Base-by-base conservation (phyloP, 2,113 vertebrate species). In the Esox niger region DNA sequence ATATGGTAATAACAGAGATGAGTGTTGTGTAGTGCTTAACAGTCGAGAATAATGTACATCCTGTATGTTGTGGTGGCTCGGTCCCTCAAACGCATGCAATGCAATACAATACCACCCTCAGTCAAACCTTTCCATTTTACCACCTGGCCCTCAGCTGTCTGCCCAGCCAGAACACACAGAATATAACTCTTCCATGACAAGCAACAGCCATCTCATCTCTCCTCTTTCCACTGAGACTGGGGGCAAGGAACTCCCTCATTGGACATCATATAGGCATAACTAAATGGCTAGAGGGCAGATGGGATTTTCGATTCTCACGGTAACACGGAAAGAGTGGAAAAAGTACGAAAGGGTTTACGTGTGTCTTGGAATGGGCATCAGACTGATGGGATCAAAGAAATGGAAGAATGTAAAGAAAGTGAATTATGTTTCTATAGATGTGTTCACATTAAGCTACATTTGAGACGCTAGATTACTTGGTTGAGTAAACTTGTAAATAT, bases 81-180 rank as follows among this genome's bases (percentile, higher is more conserved):
- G 6, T 62, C n/a, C 31, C 33, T 6, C 21, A 71, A 82, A 73
- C 65, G 43, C 25, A 62, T 63, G 68, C 26, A 32, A 49, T 71
- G 67, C 76, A 82, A 77, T 76, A 71, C 56, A 57, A 67, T 58
- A 55, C 29, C 69, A 47, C 59, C 63, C 70, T 49, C 59, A 66
- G 73, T 64, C 68, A 71, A 66, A 74, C 61, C 62, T 62, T 33
- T 57, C 60, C 62, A 23, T 77, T 81, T 77, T 66, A 79, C 75
- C 80, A 79, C 76, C 75, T 81, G 74, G 73, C 64, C 71, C 70
- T 80, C 74, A 79, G 75, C 74, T 80, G 79, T 71, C 71, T 70
- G 66, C 60, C 66, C 57, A 60, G 69, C 49, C 38, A 66, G 32
- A 29, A 71, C 29, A 30, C 27, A 66, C 6, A 54, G 11, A 79